Base-by-base conservation (phyloP, 2,113 vertebrate species). In the Podiceps cristatus region DNA sequence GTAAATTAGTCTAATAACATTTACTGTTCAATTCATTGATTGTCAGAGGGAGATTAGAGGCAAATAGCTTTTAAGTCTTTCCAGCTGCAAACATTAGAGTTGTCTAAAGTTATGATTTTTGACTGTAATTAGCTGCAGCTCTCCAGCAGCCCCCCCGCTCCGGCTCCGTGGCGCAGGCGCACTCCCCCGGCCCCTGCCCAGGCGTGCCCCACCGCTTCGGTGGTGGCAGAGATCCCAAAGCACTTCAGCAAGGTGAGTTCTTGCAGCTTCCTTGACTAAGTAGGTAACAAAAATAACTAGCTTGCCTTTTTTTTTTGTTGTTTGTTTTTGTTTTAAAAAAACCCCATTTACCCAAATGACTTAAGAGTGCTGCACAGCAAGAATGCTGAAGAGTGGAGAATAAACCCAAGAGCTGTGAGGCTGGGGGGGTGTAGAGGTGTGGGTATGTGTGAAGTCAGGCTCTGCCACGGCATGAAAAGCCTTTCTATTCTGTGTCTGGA, bases 1-100 rank as follows among this genome's bases (percentile, higher is more conserved):
- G 76, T 95, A 98, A 98, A 97, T 97, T 96, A 96, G 88, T 96
- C 96, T 97, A 98, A 98, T 97, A 98, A 96, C 94, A 97, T 97
- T 98, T 96, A 98, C 90, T 95, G 77, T 97, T 97, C 97, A 97
- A 93, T 97, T 98, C 94, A 97, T 97, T 90, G 93, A 97, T 97
- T 96, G 82, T 96, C 97, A 97, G 92, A 96, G 94, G 95, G 96
- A 97, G 97, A 97, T 98, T 98, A 96, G 93, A 96, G 69, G 93
- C 77, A 98, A 98, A 97, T 97, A 97, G 79, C 83, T 97, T 94
- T 98, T 97, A 92, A 96, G 97, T 97, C 97, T 96, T 96, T 96
- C 92, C 96, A 97, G 95, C 94, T 97, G 93, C 84, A 98, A 96
- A 97, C 81, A 94, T 97, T 96, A 97, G 95, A 88, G 94, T 97